These are phyloP conservation scores for Oreochromis mossambicus DNA, from an alignment of 2,797 vertebrate species.

Conservation along the genomic window DNA sequence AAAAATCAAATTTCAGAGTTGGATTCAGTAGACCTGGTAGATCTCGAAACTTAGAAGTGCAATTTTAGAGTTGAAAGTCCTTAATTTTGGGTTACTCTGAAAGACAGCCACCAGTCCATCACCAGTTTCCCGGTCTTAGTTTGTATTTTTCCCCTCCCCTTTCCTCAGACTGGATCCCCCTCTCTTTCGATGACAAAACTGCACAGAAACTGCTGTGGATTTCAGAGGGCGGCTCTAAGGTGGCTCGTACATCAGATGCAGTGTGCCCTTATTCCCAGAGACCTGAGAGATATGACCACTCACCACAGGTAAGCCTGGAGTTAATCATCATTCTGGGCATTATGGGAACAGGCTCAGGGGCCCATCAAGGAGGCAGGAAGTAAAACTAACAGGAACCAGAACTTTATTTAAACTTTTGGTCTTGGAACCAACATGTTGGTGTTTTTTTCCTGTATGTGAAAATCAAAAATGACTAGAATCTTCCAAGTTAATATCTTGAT, in stretches of 20 bases:
- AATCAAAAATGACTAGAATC: fast-evolving
- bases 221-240: constrained; percentile 69
- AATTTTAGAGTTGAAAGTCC: background rate
- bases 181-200: constrained; percentile 75
- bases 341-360: fast-evolving
- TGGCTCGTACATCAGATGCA: constrained; percentile 67
- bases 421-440: background rate
- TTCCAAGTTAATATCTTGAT: background rate
- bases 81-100: background rate
- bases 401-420: fast-evolving
- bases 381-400: background rate
- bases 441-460: background rate
- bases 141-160: fast-evolving
- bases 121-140: background rate
- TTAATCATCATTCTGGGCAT: background rate
- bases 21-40: background rate
- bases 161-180: constrained; percentile 69
- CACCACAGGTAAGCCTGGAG: constrained; percentile 69
- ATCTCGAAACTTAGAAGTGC: fast-evolving
- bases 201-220: constrained; percentile 80
- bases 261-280: constrained; percentile 76
- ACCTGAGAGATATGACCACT: constrained; percentile 76
- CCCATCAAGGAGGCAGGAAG: background rate
- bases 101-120: fast-evolving
- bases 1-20: background rate